Base-by-base conservation (phyloP, 2,888 invertebrate species). In the Hedya salicella region DNA sequence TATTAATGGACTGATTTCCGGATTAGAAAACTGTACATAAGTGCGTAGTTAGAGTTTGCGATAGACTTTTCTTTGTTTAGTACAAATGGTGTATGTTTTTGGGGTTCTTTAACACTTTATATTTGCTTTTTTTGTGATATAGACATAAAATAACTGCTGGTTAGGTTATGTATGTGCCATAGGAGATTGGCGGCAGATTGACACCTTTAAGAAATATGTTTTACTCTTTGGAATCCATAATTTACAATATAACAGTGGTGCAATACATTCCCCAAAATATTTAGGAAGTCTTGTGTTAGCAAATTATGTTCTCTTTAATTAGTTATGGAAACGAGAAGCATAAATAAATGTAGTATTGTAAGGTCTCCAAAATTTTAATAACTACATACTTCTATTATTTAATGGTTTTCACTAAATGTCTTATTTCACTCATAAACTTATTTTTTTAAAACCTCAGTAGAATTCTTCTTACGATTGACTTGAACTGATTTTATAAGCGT, bases 1-100 rank as follows among this genome's bases (percentile, higher is more conserved):
- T 77, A 83, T 75, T 82, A 80, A 81, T 83, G 83, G 88, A 88
- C 88, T 87, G 88, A 88, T 81, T 81, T 82, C 79, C 85, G 79
- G 78, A 79, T 83, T 86, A 83, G 80, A 82, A 75, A 75, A 71
- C 69, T 81, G 77, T 81, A 82, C 71, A 80, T 82, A 81, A 67
- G 69, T 76, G 70, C 79, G 73, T 82, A 78, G 77, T 76, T 77
- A 79, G 79, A 71, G 75, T 79, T 79, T 77, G 74, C 72, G 73
- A 79, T 76, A 70, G 76, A 69, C 70, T 73, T 72, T 76, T 79
- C 73, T 79, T n/a, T 78, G 69, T 80, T 77, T 79, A 75, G 77
- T 84, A 78, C 77, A 84, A 82, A 77, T 78, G 74, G 78, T 79
- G 76, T 78, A 77, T 78, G 77, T 83, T 81, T n/a, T 85, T 84